Percentiles rank a stretch among this genome's conserved stretches.
Evolutionary conservation across 2,113 vertebrate species (phyloP).

Genomic region (Aythya baeri): DNA sequence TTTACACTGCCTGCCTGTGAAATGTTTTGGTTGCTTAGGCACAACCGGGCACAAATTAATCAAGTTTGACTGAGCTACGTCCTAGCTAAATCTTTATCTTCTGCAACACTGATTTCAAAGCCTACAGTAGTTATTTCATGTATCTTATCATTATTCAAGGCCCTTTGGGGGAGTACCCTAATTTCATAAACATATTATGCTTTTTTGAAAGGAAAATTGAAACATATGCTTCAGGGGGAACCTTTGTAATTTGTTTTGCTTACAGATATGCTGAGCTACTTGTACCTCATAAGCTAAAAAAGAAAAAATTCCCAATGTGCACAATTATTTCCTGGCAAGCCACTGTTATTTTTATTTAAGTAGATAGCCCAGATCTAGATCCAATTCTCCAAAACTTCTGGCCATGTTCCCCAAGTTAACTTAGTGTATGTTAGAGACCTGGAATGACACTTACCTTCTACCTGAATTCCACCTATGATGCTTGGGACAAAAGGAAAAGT

Average conservation of each 20-base stretch:
- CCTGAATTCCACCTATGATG: background rate
- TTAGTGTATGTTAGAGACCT: background rate
- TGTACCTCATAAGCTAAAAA: background rate
- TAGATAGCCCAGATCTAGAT: background rate
- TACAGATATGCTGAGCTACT: background rate
- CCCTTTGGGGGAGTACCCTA: slow-evolving; percentile 23
- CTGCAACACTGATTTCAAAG: slow-evolving; percentile 46
- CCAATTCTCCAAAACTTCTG: background rate
- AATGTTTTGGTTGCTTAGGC: slow-evolving; percentile 41
- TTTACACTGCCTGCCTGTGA: background rate
- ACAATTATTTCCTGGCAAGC: background rate
- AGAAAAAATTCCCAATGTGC: background rate
- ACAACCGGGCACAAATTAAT: slow-evolving; percentile 47
- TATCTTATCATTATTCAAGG: slow-evolving; percentile 21
- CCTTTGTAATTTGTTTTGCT: slow-evolving; percentile 57
- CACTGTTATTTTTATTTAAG: background rate
- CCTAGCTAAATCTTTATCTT: slow-evolving; percentile 35
- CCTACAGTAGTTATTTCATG: slow-evolving; percentile 19
- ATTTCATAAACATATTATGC: slow-evolving; percentile 36
- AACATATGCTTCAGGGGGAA: background rate
- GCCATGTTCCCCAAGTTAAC: background rate
- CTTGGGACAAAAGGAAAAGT: background rate
- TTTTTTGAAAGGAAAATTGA: slow-evolving; percentile 31
- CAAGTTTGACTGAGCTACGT: slow-evolving; percentile 36
- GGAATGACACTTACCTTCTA: background rate